Evolutionary conservation across 2,113 vertebrate genomes (phyloP).

Genomic region (Brachypodius melanocephalos): DNA sequence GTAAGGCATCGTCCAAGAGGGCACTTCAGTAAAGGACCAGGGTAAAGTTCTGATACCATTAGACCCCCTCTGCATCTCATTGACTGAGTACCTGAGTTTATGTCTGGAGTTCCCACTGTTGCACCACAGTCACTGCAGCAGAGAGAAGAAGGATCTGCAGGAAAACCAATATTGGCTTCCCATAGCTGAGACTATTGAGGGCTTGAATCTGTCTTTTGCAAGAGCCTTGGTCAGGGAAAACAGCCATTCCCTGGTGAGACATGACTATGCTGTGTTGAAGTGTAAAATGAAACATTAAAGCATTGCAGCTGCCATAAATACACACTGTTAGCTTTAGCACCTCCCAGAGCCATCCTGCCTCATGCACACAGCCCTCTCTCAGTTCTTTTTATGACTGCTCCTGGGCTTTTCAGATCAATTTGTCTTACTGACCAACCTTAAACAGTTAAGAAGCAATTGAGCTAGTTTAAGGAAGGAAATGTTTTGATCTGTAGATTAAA

Average conservation of each 20-base stretch:
- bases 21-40: neutral
- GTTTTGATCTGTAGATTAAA: constrained; percentile 44
- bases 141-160: neutral
- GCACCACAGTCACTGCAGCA: neutral
- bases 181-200: neutral
- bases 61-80: neutral
- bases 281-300: constrained; percentile 59
- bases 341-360: constrained; percentile 37
- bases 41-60: neutral
- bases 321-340: constrained; percentile 49
- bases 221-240: constrained; percentile 9
- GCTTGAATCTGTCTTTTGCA: neutral
- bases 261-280: neutral
- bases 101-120: neutral
- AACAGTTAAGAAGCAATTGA: constrained; percentile 50
- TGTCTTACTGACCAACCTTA: constrained; percentile 57
- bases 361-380: neutral
- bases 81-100: neutral
- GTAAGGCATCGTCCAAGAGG: neutral
- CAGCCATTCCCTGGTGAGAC: neutral
- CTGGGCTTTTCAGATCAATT: constrained; percentile 52
- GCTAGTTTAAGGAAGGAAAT: constrained; percentile 30
- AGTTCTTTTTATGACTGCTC: constrained; percentile 39
- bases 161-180: neutral
- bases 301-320: constrained; percentile 58